phyloP scores from a whole-genome alignment of 2,888 invertebrate genomes.

The Antitype chi region DNA sequence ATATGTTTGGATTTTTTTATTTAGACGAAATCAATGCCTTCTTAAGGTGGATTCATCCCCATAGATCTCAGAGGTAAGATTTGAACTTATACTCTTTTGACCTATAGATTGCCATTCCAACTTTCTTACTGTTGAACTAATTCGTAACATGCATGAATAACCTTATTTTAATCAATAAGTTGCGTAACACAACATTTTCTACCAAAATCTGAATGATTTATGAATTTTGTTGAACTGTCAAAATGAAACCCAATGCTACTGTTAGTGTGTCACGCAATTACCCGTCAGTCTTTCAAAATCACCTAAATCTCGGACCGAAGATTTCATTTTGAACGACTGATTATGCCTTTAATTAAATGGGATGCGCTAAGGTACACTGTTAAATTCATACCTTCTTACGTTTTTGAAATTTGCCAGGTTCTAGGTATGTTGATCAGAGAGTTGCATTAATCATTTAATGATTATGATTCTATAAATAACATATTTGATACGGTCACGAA shows the following conservation, averaged over 20 bases:
- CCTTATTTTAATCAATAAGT: not conserved
- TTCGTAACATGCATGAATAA: conserved; percentile 13
- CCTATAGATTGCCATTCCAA: conserved; percentile 5
- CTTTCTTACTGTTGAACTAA: conserved; percentile 33
- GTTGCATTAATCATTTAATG: no score
- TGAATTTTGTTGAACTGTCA: no score
- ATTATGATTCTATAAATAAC: no score
- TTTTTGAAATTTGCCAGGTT: no score
- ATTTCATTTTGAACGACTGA: not conserved
- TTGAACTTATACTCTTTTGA: not conserved
- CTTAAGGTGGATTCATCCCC: not conserved
- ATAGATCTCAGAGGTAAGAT: conserved; percentile 24
- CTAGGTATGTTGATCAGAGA: no score
- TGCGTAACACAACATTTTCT: no score
- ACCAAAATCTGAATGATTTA: no score
- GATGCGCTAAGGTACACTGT: not conserved
- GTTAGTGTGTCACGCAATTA: no score
- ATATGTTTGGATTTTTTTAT: not conserved
- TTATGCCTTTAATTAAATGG: not conserved
- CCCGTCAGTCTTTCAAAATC: not conserved
- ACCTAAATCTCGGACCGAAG: not conserved
- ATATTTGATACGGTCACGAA: no score
- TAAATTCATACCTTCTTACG: no score
- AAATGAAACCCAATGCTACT: no score
- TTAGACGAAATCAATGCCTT: not conserved